These are phyloP conservation scores for Yoshiicerus persimilis DNA, from an alignment of 1,140 invertebrate species.

Conservation along the genomic window DNA sequence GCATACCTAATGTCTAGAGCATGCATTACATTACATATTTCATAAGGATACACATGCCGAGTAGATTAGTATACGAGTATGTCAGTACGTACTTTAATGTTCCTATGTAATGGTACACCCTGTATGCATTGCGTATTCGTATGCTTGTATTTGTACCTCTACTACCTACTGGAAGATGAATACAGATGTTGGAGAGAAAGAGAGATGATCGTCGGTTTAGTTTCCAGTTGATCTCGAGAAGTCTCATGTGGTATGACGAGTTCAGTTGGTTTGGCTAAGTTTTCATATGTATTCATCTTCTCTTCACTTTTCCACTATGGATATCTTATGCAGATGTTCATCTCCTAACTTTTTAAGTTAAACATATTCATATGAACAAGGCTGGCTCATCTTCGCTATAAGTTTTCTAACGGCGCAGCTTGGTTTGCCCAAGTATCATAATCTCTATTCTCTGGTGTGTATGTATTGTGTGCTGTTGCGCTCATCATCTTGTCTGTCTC, in stretches of 20 bases:
- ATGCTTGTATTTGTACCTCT: too few species aligned
- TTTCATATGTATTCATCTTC: slow-evolving; percentile 23
- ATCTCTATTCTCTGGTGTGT: not conserved
- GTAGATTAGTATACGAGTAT: too few species aligned
- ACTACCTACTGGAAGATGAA: not conserved
- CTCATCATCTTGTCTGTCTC: not conserved
- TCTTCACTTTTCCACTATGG: not conserved
- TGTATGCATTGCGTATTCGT: not conserved
- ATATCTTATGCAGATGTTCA: slow-evolving; percentile 18
- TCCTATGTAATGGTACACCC: too few species aligned
- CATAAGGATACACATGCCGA: too few species aligned
- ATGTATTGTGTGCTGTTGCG: not conserved
- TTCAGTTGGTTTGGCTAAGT: not conserved
- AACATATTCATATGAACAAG: not conserved
- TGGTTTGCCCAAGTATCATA: not conserved
- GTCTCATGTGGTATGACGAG: slow-evolving; percentile 21
- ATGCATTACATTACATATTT: too few species aligned
- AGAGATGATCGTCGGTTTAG: slow-evolving; percentile 9
- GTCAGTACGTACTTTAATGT: too few species aligned
- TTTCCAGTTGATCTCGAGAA: slow-evolving; percentile 5
- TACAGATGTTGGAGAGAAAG: not conserved
- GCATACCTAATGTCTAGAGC: too few species aligned
- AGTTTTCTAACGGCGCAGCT: not conserved
- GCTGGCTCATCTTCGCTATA: not conserved
- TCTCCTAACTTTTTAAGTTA: not conserved